These are phyloP conservation scores for Drosophila meridionalis DNA, from an alignment of 2,888 invertebrate species.

Conservation along the genomic window DNA sequence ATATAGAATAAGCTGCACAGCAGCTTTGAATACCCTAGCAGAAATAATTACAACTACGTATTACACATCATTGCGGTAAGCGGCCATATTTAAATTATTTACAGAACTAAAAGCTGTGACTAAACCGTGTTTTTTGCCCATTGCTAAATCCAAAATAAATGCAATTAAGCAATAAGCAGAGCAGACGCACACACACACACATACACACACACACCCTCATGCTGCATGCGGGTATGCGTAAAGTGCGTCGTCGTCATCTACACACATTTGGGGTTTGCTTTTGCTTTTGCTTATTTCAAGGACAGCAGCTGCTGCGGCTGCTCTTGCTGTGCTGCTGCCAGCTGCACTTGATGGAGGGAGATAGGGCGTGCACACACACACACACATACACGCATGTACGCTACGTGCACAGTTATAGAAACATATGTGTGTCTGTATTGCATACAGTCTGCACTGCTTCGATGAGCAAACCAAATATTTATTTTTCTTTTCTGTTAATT, in stretches of 20 bases:
- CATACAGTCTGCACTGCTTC: constrained; percentile 6
- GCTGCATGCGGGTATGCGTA: constrained; percentile 43
- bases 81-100: background rate
- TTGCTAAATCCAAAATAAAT: constrained; percentile 26
- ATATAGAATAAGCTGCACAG: background rate
- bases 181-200: background rate
- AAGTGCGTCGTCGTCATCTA: constrained; percentile 56
- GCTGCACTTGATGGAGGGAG: constrained; percentile 58
- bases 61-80: background rate
- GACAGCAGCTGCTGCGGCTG: constrained; percentile 46
- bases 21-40: constrained; percentile 4
- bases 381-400: constrained; percentile 2
- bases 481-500: background rate
- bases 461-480: background rate
- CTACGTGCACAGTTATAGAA: constrained; percentile 4
- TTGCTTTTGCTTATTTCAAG: constrained; percentile 53
- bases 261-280: constrained; percentile 19
- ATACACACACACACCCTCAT: constrained; percentile 19
- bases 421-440: constrained; percentile 10
- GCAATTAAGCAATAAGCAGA: constrained; percentile 26
- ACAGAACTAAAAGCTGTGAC: background rate
- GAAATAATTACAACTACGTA: background rate
- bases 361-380: constrained; percentile 2
- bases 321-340: constrained; percentile 46
- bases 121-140: background rate